These are phyloP conservation scores for Trichonephila clavata DNA, from an alignment of 1,140 invertebrate species.

Conservation along the genomic window DNA sequence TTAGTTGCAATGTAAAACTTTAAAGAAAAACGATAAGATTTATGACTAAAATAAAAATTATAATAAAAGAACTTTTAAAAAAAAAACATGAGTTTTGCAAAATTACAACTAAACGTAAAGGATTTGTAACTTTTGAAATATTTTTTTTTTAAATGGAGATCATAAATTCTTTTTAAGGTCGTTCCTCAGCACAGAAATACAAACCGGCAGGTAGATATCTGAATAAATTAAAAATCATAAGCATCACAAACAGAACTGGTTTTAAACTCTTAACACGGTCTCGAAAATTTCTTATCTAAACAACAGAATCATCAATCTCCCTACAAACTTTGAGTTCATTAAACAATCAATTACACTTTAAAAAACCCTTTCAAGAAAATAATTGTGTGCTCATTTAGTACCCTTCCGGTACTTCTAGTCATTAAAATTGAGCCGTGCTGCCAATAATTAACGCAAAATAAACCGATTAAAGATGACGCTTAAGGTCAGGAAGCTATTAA, in stretches of 20 bases:
- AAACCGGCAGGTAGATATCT: too few relatives aligned
- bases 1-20: too few relatives aligned
- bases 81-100: too few relatives aligned
- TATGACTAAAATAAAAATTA: too few relatives aligned
- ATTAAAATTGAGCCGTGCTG: background rate
- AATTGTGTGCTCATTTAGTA: background rate
- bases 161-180: too few relatives aligned
- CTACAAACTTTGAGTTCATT: background rate
- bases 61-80: too few relatives aligned
- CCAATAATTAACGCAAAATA: background rate
- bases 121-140: too few relatives aligned
- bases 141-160: too few relatives aligned
- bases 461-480: background rate
- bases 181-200: too few relatives aligned
- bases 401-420: background rate
- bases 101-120: too few relatives aligned
- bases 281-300: background rate
- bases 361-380: background rate
- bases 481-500: background rate
- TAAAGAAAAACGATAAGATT: too few relatives aligned
- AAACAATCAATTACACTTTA: conserved; percentile 3
- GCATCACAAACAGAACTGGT: background rate
- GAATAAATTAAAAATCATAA: too few relatives aligned
- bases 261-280: background rate
- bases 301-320: background rate